Evolutionary conservation across 92 coral and sea anemone genomes (phyloP).

Genomic region (Paragorgia papillata): DNA sequence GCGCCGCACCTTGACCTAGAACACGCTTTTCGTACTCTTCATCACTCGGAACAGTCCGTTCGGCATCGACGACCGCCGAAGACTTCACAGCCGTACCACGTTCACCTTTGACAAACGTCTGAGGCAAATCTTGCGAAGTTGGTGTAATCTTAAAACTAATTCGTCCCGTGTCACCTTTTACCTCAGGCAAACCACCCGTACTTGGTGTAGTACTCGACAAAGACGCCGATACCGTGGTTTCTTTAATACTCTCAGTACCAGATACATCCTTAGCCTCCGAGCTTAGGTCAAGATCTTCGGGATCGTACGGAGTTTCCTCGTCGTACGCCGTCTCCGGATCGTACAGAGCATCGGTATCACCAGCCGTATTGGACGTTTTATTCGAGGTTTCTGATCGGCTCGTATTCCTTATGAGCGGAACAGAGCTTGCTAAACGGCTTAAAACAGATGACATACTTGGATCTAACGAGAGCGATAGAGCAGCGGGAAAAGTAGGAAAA

Average conservation of each 20-base stretch:
- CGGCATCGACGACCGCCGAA: neutral
- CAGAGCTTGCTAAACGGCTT: constrained; percentile 3
- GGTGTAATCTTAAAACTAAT: neutral
- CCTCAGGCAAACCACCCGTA: neutral
- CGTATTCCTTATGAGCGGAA: constrained; percentile 50
- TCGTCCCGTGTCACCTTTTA: neutral
- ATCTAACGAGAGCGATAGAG: neutral
- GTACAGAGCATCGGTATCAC: constrained; percentile 14
- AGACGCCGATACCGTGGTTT: neutral
- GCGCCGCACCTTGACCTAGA: neutral
- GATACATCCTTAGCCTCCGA: constrained; percentile 54
- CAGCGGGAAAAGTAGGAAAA: neutral
- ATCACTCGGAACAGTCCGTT: neutral
- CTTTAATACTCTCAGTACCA: neutral
- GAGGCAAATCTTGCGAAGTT: neutral
- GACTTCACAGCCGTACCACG: neutral
- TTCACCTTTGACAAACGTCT: neutral
- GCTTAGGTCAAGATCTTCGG: constrained; percentile 83
- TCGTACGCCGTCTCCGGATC: constrained; percentile 44
- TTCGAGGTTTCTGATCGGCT: constrained; percentile 49
- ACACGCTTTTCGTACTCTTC: neutral
- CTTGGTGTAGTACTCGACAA: neutral
- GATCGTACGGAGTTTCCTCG: constrained; percentile 92
- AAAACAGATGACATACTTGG: neutral
- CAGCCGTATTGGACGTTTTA: constrained; percentile 10